These are phyloP conservation scores for Malurus splendens DNA, from an alignment of 2,797 vertebrate genomes.

Conservation along the genomic window DNA sequence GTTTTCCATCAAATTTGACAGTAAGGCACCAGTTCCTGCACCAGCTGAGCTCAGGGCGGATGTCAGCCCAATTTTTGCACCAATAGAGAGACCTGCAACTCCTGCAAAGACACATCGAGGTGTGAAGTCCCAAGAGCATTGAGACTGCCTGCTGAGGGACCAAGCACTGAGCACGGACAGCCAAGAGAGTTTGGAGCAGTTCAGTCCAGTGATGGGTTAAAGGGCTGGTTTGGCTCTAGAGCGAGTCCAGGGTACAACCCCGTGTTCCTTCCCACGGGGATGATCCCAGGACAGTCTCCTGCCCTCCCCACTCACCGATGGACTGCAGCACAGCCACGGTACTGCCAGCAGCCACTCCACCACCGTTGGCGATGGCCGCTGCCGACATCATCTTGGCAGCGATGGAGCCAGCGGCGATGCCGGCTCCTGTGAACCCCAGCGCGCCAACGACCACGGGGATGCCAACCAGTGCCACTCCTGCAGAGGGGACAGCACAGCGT, in stretches of 20 bases:
- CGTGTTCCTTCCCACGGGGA: rapidly evolving
- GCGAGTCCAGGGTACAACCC: rapidly evolving
- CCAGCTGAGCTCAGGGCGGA: rapidly evolving
- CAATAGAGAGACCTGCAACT: background rate
- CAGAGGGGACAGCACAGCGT: rapidly evolving
- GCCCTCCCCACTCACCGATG: background rate
- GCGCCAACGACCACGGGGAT: rapidly evolving
- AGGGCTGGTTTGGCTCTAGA: background rate
- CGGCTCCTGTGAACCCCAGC: rapidly evolving
- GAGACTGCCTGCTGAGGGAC: background rate
- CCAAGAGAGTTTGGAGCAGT: rapidly evolving
- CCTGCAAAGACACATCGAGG: background rate
- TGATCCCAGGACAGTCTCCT: rapidly evolving
- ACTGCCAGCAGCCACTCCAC: background rate
- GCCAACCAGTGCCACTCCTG: rapidly evolving
- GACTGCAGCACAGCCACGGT: background rate
- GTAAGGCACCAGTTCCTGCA: rapidly evolving
- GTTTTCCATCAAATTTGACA: rapidly evolving
- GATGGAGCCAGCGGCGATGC: background rate
- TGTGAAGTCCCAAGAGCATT: rapidly evolving
- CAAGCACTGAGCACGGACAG: rapidly evolving
- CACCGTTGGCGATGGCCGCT: background rate
- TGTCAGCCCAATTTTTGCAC: rapidly evolving
- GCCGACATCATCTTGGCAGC: slow-evolving; percentile 27
- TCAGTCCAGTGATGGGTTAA: rapidly evolving